Evolutionary conservation across 2,113 vertebrate genomes (phyloP), one percentile per base, ranked within the genome.

Genomic region (Pseudorectes ferrugineus): DNA sequence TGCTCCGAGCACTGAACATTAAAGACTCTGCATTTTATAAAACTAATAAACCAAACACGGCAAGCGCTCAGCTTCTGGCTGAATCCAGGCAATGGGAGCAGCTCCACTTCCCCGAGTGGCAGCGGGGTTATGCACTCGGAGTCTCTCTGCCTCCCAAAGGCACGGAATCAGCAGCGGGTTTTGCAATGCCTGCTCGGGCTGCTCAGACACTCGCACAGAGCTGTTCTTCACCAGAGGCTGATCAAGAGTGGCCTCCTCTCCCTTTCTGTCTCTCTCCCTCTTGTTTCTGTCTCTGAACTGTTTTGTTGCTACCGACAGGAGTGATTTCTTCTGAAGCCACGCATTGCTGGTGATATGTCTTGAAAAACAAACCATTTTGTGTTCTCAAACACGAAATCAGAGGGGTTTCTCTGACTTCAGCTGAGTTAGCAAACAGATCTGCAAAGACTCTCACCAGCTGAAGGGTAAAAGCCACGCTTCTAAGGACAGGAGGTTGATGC

Each of bases 11-110:
- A 88, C 93, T 77, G 72, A 92, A 96, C 97, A 97, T 97, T 96
- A 98, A 97, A 98, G 96, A 74, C 94, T 86, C 55, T 95, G 77
- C 82, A 73, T 92, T 97, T 97, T 96, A 97, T 96, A 97, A 97
- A 97, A 93, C 89, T 72, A 97, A 97, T 97, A 98, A 97, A 98
- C 98, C 97, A 98, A 87, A 77, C 43, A 25, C 4, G 63, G 45
- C 66, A 79, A 89, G 83, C 29, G 38, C 83, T 86, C 63, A 35
- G 80, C 94, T 97, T 79, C 73, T 92, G 94, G 71, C 85, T 96
- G 73, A 76, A 79, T 96, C 71, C 79, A 95, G 96, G 20, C 59
- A 68, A 92, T 81, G 94, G 96, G 74, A 71, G 57, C 86, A 94
- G 74, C 61, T 91, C 81, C 81, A 14, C 58, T 43, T 57, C 54